These are phyloP conservation scores for Orthosia gothica DNA, from an alignment of 2,888 invertebrate genomes.

Conservation along the genomic window DNA sequence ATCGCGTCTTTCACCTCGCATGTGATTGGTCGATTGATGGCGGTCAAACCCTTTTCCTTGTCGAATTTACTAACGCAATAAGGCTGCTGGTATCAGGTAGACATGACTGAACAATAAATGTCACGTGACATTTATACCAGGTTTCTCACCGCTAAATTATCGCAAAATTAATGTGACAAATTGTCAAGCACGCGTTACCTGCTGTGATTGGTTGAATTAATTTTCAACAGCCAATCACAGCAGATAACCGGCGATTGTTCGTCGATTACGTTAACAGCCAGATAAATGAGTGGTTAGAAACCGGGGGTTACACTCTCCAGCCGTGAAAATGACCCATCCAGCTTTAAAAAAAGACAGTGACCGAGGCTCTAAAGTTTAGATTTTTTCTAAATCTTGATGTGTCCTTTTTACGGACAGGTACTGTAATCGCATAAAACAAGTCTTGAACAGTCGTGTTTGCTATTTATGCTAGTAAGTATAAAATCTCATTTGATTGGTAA, in stretches of 20 bases:
- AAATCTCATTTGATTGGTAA: constrained; percentile 13
- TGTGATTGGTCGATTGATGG: too few species aligned
- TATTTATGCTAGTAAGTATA: constrained; percentile 4
- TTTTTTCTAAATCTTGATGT: not conserved
- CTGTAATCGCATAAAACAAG: not conserved
- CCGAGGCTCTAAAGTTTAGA: not conserved
- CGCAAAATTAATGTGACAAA: too few species aligned
- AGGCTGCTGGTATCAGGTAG: not conserved
- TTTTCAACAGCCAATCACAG: too few species aligned
- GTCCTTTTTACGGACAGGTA: not conserved
- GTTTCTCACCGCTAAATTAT: too few species aligned
- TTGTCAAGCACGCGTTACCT: too few species aligned
- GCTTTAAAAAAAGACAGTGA: not conserved
- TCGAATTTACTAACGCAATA: too few species aligned
- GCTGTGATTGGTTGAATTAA: too few species aligned
- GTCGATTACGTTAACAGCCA: too few species aligned
- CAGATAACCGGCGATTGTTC: too few species aligned
- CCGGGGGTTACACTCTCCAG: not conserved
- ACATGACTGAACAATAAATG: not conserved
- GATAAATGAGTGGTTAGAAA: too few species aligned
- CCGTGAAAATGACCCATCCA: not conserved
- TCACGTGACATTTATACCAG: not conserved
- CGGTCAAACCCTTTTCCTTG: too few species aligned
- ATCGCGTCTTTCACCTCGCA: too few species aligned
- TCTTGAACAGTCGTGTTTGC: not conserved